These are phyloP conservation scores for Aeoliscus strigatus DNA, from an alignment of 2,797 vertebrate species.

Conservation along the genomic window DNA sequence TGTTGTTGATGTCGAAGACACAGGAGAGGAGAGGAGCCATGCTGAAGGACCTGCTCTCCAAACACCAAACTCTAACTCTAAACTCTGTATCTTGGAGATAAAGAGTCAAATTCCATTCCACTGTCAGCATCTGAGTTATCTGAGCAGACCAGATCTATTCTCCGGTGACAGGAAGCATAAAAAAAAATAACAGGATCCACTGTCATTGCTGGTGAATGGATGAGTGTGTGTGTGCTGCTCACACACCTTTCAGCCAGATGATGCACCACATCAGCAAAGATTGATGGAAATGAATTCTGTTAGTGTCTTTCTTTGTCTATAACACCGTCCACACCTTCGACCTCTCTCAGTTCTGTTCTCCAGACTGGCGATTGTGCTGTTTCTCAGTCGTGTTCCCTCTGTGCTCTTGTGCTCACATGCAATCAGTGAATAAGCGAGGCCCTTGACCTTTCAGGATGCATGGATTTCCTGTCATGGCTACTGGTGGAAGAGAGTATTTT, in stretches of 20 bases:
- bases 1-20: constrained; percentile 47
- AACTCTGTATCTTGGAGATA: constrained; percentile 1
- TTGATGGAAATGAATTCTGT: constrained; percentile 32
- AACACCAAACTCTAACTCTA: constrained; percentile 15
- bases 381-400: constrained; percentile 5
- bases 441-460: constrained; percentile 60
- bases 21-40: constrained; percentile 1
- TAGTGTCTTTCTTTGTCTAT: constrained; percentile 18
- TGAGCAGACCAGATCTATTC: constrained; percentile 21
- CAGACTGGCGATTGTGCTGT: not conserved
- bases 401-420: constrained; percentile 17
- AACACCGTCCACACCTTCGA: constrained; percentile 12
- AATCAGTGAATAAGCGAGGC: constrained; percentile 37
- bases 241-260: constrained; percentile 32
- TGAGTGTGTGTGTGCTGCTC: constrained; percentile 5
- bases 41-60: constrained; percentile 6
- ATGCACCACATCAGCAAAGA: constrained; percentile 25
- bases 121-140: not conserved
- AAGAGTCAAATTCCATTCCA: too few species aligned
- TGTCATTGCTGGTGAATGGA: constrained; percentile 37
- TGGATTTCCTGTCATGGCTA: constrained; percentile 53
- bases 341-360: too few species aligned
- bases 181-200: too few species aligned
- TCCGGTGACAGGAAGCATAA: constrained; percentile 21
- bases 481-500: constrained; percentile 33